Evolutionary conservation across 2,888 invertebrate species (phyloP).

Genomic region (Zhuqinia jingwanae): DNA sequence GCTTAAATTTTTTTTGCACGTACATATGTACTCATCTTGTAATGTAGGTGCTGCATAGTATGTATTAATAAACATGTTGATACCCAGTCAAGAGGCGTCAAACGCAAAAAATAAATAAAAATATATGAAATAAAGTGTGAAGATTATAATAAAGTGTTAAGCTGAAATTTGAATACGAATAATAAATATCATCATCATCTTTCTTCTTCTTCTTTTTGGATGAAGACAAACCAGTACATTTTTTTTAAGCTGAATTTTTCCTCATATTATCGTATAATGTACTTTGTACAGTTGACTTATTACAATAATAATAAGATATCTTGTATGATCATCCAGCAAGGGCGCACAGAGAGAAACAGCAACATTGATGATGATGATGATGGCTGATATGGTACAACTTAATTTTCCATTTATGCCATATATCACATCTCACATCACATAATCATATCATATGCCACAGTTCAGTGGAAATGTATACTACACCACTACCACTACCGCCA

Average conservation of each 20-base stretch:
- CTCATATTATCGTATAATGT: too few relatives aligned
- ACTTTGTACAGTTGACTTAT: too few relatives aligned
- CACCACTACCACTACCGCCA: not conserved
- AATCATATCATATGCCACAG: too few relatives aligned
- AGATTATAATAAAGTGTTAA: too few relatives aligned
- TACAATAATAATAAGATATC: not conserved
- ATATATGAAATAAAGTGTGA: too few relatives aligned
- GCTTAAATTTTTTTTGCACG: not conserved
- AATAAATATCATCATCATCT: too few relatives aligned
- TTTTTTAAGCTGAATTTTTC: not conserved
- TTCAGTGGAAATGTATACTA: not conserved
- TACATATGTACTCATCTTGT: not conserved
- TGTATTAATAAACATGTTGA: not conserved
- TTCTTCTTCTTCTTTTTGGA: too few relatives aligned
- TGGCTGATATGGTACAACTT: too few relatives aligned
- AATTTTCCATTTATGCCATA: slow-evolving; percentile 18
- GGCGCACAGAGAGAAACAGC: not conserved
- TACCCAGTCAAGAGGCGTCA: slow-evolving; percentile 19
- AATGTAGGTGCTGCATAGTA: not conserved
- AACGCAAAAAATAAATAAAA: slow-evolving; percentile 11
- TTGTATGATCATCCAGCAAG: too few relatives aligned
- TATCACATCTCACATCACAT: slow-evolving; percentile 12
- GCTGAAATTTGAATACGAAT: too few relatives aligned
- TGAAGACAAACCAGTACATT: not conserved
- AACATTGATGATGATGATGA: too few relatives aligned